Percentiles rank a stretch among this genome's conserved stretches.
These are phyloP conservation scores for Phengaris arion DNA, from an alignment of 2,888 invertebrate species.

Conservation along the genomic window DNA sequence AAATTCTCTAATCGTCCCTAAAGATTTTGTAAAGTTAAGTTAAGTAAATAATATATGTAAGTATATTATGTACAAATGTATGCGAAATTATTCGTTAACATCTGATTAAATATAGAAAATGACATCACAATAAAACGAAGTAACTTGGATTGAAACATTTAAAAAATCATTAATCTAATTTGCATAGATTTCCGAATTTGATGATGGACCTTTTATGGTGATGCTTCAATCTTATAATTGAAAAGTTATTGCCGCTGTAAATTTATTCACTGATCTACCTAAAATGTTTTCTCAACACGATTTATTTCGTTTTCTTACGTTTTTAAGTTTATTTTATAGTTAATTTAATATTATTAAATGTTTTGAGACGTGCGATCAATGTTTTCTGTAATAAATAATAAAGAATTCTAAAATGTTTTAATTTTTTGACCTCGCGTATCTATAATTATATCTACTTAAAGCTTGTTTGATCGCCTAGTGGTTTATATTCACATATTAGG, in stretches of 20 bases:
- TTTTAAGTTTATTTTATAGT: background rate
- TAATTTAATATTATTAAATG: background rate
- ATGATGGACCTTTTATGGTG: constrained; percentile 1
- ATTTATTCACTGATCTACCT: background rate
- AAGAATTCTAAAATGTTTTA: too few relatives aligned
- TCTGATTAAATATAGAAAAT: too few relatives aligned
- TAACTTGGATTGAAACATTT: background rate
- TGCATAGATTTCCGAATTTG: background rate
- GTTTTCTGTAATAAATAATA: too few relatives aligned
- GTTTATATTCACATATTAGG: too few relatives aligned
- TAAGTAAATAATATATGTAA: too few relatives aligned
- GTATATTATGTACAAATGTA: too few relatives aligned
- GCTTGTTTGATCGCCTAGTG: too few relatives aligned
- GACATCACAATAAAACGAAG: background rate
- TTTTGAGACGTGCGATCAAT: background rate
- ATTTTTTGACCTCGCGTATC: too few relatives aligned
- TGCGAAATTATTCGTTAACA: too few relatives aligned
- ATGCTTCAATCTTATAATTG: constrained; percentile 10
- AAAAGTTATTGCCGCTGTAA: background rate
- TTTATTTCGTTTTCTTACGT: background rate
- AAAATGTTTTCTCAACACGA: background rate
- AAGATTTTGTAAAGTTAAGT: too few relatives aligned
- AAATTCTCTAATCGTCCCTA: too few relatives aligned
- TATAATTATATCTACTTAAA: too few relatives aligned
- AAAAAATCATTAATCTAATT: background rate